phyloP scores from a whole-genome alignment of 1,140 invertebrate genomes.

The Pseudoatta argentina region DNA sequence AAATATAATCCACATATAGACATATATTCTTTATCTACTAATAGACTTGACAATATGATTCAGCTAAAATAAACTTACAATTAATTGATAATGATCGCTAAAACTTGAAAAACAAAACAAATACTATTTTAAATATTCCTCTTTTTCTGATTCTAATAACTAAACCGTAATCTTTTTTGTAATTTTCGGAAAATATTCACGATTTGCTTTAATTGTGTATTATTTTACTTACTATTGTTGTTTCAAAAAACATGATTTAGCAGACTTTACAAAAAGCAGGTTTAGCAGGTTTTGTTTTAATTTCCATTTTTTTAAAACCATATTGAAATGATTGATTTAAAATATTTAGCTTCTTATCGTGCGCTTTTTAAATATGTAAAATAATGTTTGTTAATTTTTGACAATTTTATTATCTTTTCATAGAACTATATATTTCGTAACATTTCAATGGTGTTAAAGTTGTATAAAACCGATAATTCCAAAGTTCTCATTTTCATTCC shows the following conservation, averaged over 20 bases:
- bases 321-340: neutral
- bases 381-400: constrained; percentile 1
- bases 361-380: neutral
- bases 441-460: neutral
- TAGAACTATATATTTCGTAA: neutral
- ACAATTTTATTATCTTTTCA: neutral
- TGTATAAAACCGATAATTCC: neutral
- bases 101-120: neutral
- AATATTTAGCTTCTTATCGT: neutral
- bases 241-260: neutral
- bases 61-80: neutral
- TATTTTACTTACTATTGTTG: neutral
- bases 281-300: neutral
- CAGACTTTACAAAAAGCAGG: neutral
- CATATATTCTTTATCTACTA: neutral
- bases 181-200: neutral
- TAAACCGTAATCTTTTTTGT: neutral
- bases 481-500: constrained; percentile 8
- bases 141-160: neutral
- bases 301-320: constrained; percentile 7
- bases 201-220: neutral
- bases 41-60: constrained; percentile 2
- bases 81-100: neutral
- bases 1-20: neutral
- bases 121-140: neutral